Conservation (phyloP, 2,888 invertebrate species). For the Spicauda simplicius region DNA sequence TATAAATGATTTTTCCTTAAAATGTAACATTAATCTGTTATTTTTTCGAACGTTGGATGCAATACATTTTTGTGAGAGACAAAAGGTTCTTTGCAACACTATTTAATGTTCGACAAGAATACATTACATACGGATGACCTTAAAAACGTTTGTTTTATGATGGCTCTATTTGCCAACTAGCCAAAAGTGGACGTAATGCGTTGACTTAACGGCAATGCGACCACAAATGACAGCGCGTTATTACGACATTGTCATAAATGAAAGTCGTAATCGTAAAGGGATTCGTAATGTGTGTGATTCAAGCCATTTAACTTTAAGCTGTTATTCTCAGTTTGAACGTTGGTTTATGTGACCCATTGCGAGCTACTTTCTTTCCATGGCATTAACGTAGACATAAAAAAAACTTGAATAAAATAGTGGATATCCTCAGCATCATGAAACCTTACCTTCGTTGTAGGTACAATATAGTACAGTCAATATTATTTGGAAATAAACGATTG, state of each 20-base stretch:
- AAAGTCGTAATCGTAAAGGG: slow-evolving; percentile 3
- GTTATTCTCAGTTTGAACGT: not conserved
- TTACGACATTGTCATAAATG: slow-evolving; percentile 3
- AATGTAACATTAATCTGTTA: too few species aligned
- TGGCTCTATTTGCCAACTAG: slow-evolving; percentile 18
- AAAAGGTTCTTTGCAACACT: not conserved
- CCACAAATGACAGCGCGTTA: not conserved
- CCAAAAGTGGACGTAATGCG: slow-evolving; percentile 29
- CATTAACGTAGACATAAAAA: too few species aligned
- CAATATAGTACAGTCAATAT: too few species aligned
- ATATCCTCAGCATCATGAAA: too few species aligned
- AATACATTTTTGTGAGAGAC: too few species aligned
- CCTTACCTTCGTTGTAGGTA: too few species aligned
- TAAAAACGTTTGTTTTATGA: slow-evolving; percentile 24
- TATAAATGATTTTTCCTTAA: too few species aligned
- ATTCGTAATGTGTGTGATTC: not conserved
- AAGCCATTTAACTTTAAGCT: not conserved
- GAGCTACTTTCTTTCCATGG: too few species aligned
- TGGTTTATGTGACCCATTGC: too few species aligned
- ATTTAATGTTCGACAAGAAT: slow-evolving; percentile 16
- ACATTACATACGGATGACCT: slow-evolving; percentile 12
- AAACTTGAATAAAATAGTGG: too few species aligned
- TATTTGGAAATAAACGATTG: too few species aligned
- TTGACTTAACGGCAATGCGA: slow-evolving; percentile 28
- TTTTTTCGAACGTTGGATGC: too few species aligned